Conservation (phyloP, 2,888 invertebrate species). For the Esperia sulphurella region DNA sequence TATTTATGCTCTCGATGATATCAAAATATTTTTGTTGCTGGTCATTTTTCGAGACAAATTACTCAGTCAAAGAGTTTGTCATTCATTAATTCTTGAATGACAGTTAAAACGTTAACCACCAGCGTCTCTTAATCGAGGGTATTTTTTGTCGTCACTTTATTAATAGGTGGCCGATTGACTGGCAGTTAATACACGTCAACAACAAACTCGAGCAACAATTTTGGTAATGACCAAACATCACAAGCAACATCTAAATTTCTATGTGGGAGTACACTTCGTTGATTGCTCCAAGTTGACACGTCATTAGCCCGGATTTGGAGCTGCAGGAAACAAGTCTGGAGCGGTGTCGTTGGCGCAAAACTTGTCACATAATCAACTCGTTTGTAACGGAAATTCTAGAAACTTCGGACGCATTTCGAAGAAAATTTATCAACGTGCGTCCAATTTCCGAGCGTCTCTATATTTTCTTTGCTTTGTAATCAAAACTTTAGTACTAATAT, state of each 20-base stretch:
- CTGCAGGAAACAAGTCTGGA: not conserved
- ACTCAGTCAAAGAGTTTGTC: no score
- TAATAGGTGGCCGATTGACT: no score
- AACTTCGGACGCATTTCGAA: not conserved
- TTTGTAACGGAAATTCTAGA: not conserved
- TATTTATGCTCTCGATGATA: no score
- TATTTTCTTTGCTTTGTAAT: not conserved
- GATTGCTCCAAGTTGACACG: slow-evolving; percentile 22
- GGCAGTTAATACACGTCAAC: not conserved
- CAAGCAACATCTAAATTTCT: not conserved
- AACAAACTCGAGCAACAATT: not conserved
- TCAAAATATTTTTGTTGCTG: no score
- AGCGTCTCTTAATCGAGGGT: no score
- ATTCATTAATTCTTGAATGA: no score
- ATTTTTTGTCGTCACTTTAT: no score
- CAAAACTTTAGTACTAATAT: slow-evolving; percentile 2
- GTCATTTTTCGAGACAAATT: no score
- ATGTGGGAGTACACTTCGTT: slow-evolving; percentile 10
- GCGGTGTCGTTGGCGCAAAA: slow-evolving; percentile 2
- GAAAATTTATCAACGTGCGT: not conserved
- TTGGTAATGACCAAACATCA: not conserved
- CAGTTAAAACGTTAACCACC: no score
- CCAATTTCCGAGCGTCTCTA: not conserved
- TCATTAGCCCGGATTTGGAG: slow-evolving; percentile 17
- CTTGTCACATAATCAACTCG: slow-evolving; percentile 7